A percentile compares a stretch with the other conserved stretches of the same genome.
Evolutionary conservation across 37 sponge, comb jelly and placozoan genomes (phyloP).

Genomic region (Haliclona indistincta): DNA sequence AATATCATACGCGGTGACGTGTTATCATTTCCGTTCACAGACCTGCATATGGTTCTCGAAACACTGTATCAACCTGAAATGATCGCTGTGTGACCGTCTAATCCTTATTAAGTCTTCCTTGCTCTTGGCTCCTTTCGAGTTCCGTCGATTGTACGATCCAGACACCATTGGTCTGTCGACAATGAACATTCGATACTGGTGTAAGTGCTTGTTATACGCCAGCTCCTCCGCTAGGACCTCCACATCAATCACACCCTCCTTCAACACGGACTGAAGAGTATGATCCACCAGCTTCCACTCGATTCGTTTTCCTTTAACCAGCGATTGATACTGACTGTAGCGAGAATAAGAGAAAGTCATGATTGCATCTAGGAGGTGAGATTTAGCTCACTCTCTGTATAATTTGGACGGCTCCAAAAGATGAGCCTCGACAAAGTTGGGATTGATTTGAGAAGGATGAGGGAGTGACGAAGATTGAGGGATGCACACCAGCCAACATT

Average conservation of each 20-base stretch:
- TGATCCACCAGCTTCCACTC: constrained; percentile 18
- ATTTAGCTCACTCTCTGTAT: constrained; percentile 51
- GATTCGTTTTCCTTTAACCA: constrained; percentile 1
- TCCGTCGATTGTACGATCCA: neutral
- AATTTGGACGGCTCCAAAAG: constrained; percentile 50
- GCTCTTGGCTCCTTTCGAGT: neutral
- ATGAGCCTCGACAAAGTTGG: constrained; percentile 14
- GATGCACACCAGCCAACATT: constrained; percentile 58
- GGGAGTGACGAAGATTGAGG: constrained; percentile 35
- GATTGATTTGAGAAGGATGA: neutral
- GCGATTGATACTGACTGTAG: constrained; percentile 32
- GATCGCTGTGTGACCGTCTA: constrained; percentile 16
- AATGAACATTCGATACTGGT: constrained; percentile 60
- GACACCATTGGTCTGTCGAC: constrained; percentile 35
- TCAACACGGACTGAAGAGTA: neutral
- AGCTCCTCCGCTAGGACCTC: constrained; percentile 49
- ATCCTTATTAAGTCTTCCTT: constrained; percentile 6
- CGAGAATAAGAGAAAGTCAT: neutral
- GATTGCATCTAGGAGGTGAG: neutral
- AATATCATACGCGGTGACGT: neutral
- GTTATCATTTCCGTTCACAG: no score
- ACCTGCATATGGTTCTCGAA: constrained; percentile 38
- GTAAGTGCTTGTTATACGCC: constrained; percentile 45
- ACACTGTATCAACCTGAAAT: constrained; percentile 6
- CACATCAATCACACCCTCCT: neutral